These are phyloP conservation scores for Euwallacea fornicatus DNA, from an alignment of 1,140 invertebrate species.

Conservation along the genomic window DNA sequence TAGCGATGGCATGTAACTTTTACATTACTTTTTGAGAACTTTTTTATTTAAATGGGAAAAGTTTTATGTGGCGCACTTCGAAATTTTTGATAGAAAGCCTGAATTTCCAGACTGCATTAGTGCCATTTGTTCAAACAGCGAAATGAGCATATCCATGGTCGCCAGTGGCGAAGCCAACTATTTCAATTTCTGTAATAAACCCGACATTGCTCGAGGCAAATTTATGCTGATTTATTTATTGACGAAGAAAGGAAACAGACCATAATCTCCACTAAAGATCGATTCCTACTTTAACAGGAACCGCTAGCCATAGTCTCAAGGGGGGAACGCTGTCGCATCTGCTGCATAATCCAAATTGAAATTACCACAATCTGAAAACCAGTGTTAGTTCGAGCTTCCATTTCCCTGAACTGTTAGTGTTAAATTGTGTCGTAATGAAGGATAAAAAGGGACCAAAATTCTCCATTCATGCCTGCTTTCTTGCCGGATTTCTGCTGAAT, in stretches of 20 bases:
- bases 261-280: not conserved
- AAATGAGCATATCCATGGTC: no score
- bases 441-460: not conserved
- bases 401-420: not conserved
- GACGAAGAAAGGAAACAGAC: not conserved
- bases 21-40: not conserved
- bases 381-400: not conserved
- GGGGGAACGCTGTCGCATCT: conserved; percentile 3
- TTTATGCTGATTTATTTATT: conserved; percentile 1
- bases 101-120: not conserved
- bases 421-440: no score
- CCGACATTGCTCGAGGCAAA: not conserved
- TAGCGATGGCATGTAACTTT: conserved; percentile 1
- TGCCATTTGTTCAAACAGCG: no score
- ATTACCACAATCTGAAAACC: conserved; percentile 6
- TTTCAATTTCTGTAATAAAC: not conserved
- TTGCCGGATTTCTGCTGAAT: no score
- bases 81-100: not conserved
- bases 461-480: not conserved
- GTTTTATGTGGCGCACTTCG: not conserved
- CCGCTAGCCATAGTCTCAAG: not conserved
- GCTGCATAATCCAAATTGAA: conserved; percentile 12
- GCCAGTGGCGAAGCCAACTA: no score
- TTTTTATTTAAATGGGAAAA: conserved; percentile 8
- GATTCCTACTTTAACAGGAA: not conserved